These are phyloP conservation scores for Hyperoplus lanceolatus DNA, from an alignment of 2,797 vertebrate species.

Conservation along the genomic window DNA sequence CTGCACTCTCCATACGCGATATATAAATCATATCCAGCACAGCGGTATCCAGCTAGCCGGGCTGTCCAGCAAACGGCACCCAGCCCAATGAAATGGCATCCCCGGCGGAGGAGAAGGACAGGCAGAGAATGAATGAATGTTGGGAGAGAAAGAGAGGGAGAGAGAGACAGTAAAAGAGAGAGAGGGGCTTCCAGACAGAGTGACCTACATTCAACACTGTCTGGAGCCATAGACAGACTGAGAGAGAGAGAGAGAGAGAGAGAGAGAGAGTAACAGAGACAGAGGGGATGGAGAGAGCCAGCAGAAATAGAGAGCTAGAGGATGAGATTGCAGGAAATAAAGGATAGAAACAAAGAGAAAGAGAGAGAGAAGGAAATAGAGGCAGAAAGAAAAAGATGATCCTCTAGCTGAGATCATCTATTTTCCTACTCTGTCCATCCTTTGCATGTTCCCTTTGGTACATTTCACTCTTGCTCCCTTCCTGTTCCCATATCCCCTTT, in stretches of 20 bases:
- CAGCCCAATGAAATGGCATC: conserved; percentile 56
- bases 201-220: conserved; percentile 93
- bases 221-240: conserved; percentile 82
- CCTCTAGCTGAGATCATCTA: conserved; percentile 17
- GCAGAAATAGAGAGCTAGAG: conserved; percentile 27
- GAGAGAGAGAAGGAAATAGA: conserved; percentile 14
- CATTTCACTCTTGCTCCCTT: conserved; percentile 21
- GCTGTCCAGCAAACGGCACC: conserved; percentile 65
- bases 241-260: conserved; percentile 48
- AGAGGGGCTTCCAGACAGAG: conserved; percentile 87
- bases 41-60: conserved; percentile 60
- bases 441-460: conserved; percentile 16
- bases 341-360: neutral
- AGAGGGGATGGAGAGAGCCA: conserved; percentile 19
- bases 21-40: conserved; percentile 68
- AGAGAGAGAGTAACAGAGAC: neutral
- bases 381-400: conserved; percentile 70
- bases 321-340: conserved; percentile 49
- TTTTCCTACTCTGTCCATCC: conserved; percentile 8
- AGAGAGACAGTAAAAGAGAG: conserved; percentile 47
- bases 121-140: conserved; percentile 56
- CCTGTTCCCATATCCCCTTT: conserved; percentile 20
- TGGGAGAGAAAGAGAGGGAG: conserved; percentile 39
- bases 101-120: conserved; percentile 63
- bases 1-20: conserved; percentile 59